phyloP scores from a whole-genome alignment of 2,113 vertebrate species.

The cat (Felis catus) region DNA sequence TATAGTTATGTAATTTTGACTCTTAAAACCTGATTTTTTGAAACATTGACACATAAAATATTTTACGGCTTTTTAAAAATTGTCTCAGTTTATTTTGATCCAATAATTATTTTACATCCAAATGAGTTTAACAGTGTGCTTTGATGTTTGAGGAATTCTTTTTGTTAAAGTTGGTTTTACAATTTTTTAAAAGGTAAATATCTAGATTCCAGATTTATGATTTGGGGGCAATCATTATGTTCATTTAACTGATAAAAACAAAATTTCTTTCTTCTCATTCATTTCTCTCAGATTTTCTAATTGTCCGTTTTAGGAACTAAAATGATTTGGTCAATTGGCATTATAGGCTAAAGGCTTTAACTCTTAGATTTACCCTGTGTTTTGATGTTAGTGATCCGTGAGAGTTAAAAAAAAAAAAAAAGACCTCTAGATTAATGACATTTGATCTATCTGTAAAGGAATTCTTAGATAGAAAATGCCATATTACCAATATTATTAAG shows the following conservation, averaged over 20 bases:
- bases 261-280: not conserved
- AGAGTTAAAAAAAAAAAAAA: not conserved
- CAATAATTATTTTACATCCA: not conserved
- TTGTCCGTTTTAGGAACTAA: not conserved
- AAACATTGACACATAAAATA: slow-evolving; percentile 2
- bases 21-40: slow-evolving; percentile 7
- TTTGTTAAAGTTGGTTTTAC: not conserved
- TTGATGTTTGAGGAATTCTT: not conserved
- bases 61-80: not conserved
- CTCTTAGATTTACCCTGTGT: not conserved
- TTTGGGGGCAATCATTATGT: not conserved
- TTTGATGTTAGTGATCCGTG: slow-evolving; percentile 24
- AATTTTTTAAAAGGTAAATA: slow-evolving; percentile 27
- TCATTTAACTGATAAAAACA: slow-evolving; percentile 29
- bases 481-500: not conserved
- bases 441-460: not conserved
- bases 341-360: not conserved
- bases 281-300: not conserved
- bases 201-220: not conserved
- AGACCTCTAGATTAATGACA: not conserved
- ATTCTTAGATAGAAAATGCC: not conserved
- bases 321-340: not conserved
- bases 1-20: not conserved
- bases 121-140: not conserved
- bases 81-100: slow-evolving; percentile 28